Percentiles rank a stretch among this genome's conserved stretches.
phyloP scores from a whole-genome alignment of 2,888 invertebrate genomes.

The Lamellibrachia satsuma region DNA sequence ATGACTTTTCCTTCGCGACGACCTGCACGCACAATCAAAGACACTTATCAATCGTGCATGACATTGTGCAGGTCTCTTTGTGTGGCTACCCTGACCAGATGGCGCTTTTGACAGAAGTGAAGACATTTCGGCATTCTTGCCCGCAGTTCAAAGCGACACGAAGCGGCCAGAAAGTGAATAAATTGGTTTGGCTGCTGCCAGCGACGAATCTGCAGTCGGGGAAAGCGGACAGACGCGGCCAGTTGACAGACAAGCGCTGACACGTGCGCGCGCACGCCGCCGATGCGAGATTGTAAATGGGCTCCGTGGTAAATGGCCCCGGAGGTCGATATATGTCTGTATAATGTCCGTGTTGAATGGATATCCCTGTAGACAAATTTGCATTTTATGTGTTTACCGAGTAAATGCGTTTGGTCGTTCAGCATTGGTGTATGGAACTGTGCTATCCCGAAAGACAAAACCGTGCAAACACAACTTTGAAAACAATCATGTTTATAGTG shows the following conservation, averaged over 20 bases:
- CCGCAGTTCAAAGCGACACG: neutral
- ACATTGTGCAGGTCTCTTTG: neutral
- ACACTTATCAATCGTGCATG: neutral
- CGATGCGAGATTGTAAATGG: neutral
- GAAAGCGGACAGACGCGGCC: neutral
- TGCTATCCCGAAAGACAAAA: too few relatives aligned
- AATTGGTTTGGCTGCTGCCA: neutral
- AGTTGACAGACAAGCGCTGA: neutral
- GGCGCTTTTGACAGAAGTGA: conserved; percentile 9
- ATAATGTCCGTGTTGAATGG: too few relatives aligned
- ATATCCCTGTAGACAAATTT: too few relatives aligned
- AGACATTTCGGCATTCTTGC: conserved; percentile 3
- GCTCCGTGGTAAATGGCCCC: too few relatives aligned
- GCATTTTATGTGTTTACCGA: too few relatives aligned
- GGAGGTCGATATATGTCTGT: too few relatives aligned
- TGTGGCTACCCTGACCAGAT: neutral
- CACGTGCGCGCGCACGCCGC: neutral
- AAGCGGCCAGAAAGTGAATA: conserved; percentile 13
- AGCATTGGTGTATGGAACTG: too few relatives aligned
- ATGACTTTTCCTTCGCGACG: neutral
- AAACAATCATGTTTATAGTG: too few relatives aligned
- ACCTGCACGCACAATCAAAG: neutral
- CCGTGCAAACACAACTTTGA: too few relatives aligned
- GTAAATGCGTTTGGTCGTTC: too few relatives aligned
- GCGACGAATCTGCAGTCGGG: neutral